Base-by-base conservation (phyloP, 2,797 vertebrate genomes). In the Mallotus villosus region DNA sequence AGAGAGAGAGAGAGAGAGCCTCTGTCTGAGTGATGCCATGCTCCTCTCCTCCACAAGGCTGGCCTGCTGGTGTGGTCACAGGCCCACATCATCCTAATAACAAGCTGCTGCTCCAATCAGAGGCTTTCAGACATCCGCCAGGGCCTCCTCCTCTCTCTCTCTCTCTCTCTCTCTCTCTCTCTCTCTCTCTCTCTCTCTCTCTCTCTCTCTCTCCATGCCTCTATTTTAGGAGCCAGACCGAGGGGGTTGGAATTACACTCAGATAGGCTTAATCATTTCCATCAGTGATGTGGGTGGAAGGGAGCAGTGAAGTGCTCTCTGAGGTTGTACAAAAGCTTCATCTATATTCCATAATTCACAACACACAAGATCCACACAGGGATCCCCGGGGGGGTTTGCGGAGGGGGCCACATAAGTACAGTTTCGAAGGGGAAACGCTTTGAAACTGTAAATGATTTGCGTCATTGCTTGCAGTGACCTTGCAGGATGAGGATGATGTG, bases 181-280 rank as follows among this genome's bases (percentile, higher is more conserved):
- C n/a, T n/a, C n/a, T n/a, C n/a, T n/a, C n/a, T n/a, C n/a, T n/a
- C n/a, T n/a, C n/a, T n/a, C n/a, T n/a, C n/a, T n/a, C n/a, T n/a
- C n/a, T n/a, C n/a, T n/a, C 74, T 72, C 81, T 80, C 74, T 63
- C 69, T 24, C 37, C 41, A 16, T 82, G 77, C 71, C 81, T 84
- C 88, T 92, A 89, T 90, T 89, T 89, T 85, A 86, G 80, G 87
- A 88, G 78, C 73, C 79, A 77, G 80, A 77, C 81, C 55, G 17
- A 83, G 74, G 82, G 86, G 89, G 86, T 78, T 89, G 85, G 82
- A 92, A 92, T 93, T 92, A 92, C 85, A 85, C 86, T 86, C 88
- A 84, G 89, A 88, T 88, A 84, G 85, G 60, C 88, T 87, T 92
- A 93, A 93, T 92, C 84, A 85, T 88, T 92, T 87, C 92, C 92